Base-by-base conservation (phyloP, 2,888 invertebrate genomes). In the Platycheirus albimanus region DNA sequence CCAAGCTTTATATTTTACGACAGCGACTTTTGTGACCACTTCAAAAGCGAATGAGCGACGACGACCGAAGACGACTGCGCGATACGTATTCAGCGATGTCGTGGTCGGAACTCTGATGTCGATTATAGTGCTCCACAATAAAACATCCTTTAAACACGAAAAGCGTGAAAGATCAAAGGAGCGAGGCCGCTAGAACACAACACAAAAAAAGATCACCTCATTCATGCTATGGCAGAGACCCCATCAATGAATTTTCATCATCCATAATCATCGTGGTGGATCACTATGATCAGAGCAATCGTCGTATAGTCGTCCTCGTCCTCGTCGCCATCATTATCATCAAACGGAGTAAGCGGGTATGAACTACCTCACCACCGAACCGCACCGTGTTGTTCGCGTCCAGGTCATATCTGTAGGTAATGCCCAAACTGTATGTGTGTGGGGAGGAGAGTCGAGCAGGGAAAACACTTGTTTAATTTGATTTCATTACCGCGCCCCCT, bases 401-500 rank as follows among this genome's bases (percentile, higher is more conserved):
- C 71, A 71, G 64, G 51, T 78, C 66, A 78, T 71, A 54, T 43
- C 20, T 41, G 24, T 24, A 24, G 3, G 24, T 24, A 24, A n/a
- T n/a, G n/a, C n/a, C n/a, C 5, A 30, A 77, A 47, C 36, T 56
- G 36, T 30, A 24, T 41, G 64, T 49, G n/a, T n/a, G n/a, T n/a
- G n/a, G n/a, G n/a, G n/a, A n/a, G 51, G 41, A 20, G 41, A 45
- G 61, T 38, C 38, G 47, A 61, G 24, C 52, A 64, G 43, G 49
- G 83, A 86, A 86, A 86, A 86, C 87, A 88, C 87, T 89, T 90
- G 89, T 87, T 89, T 90, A 90, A 90, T 90, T 90, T 90, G 90
- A 90, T 90, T 90, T 89, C 90, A 90, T 90, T 90, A 90, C 89
- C 89, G 88, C 90, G 89, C 89, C 89, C 72, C 72, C 78, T 67